Base-by-base conservation (phyloP, 2,888 invertebrate species). In the Shargacucullia verbasci region DNA sequence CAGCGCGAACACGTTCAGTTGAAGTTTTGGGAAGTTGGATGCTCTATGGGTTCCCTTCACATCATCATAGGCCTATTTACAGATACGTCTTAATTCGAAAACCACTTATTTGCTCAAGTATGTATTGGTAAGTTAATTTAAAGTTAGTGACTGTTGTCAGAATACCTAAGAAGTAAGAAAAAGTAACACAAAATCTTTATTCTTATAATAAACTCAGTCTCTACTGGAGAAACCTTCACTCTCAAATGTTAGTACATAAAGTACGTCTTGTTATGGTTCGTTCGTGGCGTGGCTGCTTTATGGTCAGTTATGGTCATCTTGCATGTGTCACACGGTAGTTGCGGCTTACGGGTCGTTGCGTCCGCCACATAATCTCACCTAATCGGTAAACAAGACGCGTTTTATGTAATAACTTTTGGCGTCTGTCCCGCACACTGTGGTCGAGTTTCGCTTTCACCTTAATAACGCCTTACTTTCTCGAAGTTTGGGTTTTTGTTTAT, bases 401-500 rank as follows among this genome's bases (percentile, higher is more conserved):
- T 82, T 92, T 91, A 91, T 83, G 86, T 85, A 92, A 93, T 82
- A 79, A 70, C 75, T 84, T 88, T 86, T 82, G 84, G 85, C 81
- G 83, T 84, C 85, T 71, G 76, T 76, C 77, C 70, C 81, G 73
- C 73, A 70, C 69, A 70, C 69, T 79, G 84, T 83, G 85, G 82
- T 78, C 83, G 85, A 78, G 85, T 79, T 85, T 87, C 87, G 84
- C 93, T 93, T 93, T 93, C 93, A 85, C 92, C 81, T 76, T 85
- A 86, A 84, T 85, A 84, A 78, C 76, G 81, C 4, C n/a, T n/a
- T 50, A 67, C 91, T 92, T 92, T 93, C 92, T 89, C 88, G 80
- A 80, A 83, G 77, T 88, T 87, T 86, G 83, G 79, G 78, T 68
- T 70, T 75, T 79, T 70, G 52, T 73, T 68, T n/a, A n/a, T n/a